Evolutionary conservation across 2,113 vertebrate genomes (phyloP), one percentile per base, ranked within the genome.

Genomic region (Cyrtonyx montezumae): DNA sequence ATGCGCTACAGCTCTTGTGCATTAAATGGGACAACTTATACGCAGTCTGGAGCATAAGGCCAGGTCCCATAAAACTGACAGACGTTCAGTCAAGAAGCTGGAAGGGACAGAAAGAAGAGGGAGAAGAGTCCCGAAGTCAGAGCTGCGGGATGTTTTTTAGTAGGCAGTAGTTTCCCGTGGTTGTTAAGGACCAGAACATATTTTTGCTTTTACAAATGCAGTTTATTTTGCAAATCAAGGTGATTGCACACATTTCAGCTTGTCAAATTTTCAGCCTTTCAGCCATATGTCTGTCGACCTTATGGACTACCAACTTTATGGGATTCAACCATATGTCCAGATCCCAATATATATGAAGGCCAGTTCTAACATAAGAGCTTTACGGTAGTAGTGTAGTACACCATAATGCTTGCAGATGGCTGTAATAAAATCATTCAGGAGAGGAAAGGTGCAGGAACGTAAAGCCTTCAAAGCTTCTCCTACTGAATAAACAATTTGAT

Each of bases 361-460:
- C 92, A 94, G 97, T 97, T 97, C 96, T 96, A 96, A 98, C 95
- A 97, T 95, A 97, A 97, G 97, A 97, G 90, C 96, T 97, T 97
- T 97, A 95, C 69, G 90, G 96, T 97, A 96, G 96, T 94, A 96
- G 70, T 88, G 91, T 97, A 97, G 96, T 97, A 97, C 98, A 95
- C 96, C 96, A 95, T 97, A 98, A 96, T 97, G 96, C 97, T 97
- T 98, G 97, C 96, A 97, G 97, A 98, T 97, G 96, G 91, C 97
- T 96, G 95, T 96, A 97, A 97, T 97, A 97, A 97, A 96, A 97
- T 95, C 96, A 97, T 96, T 97, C 96, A 97, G 97, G 96, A 95
- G 96, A 96, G 95, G 93, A 97, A 97, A 98, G 95, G 96, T 97
- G 95, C 86, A 93, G 91, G 93, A 83, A 96, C 1, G 26, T 94